Conservation (phyloP, 2,888 invertebrate species). For the Gymnoscelis rufifasciata region DNA sequence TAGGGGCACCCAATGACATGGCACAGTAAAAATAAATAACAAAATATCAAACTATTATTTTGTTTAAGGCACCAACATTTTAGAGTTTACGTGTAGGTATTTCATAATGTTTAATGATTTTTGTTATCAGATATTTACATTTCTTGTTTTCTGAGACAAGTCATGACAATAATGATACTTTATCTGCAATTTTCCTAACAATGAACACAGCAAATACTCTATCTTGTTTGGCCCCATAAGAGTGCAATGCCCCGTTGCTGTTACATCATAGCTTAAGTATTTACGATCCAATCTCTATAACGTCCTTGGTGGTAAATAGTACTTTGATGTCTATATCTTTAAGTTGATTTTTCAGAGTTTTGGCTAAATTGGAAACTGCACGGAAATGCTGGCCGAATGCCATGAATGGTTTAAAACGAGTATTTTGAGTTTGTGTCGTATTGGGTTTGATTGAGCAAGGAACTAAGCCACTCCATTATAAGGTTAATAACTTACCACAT, state of each 20-base stretch:
- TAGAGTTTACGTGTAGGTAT: too few species aligned
- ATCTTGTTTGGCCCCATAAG: slow-evolving; percentile 10
- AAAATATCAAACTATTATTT: too few species aligned
- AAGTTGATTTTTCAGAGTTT: slow-evolving; percentile 22
- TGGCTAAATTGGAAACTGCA: slow-evolving; percentile 6
- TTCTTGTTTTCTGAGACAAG: too few species aligned
- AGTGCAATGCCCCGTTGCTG: slow-evolving; percentile 21
- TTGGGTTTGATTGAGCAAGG: background rate
- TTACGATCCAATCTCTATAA: slow-evolving; percentile 15
- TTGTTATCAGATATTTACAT: too few species aligned
- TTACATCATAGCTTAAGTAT: slow-evolving; percentile 34
- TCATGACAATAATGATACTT: background rate
- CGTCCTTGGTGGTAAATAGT: slow-evolving; percentile 34
- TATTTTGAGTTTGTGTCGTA: slow-evolving; percentile 4
- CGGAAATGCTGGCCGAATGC: slow-evolving; percentile 46
- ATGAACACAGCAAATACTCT: slow-evolving; percentile 8
- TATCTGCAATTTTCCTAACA: background rate
- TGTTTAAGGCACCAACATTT: too few species aligned
- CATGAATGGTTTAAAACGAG: slow-evolving; percentile 26
- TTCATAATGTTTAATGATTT: too few species aligned
- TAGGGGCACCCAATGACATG: too few species aligned
- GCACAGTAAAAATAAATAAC: too few species aligned
- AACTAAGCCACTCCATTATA: too few species aligned
- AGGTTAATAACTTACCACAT: too few species aligned
- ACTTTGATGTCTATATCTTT: slow-evolving; percentile 22